Evolutionary conservation across 2,797 vertebrate genomes (phyloP), one percentile per base, ranked within the genome.

Genomic region (Perodicticus potto): DNA sequence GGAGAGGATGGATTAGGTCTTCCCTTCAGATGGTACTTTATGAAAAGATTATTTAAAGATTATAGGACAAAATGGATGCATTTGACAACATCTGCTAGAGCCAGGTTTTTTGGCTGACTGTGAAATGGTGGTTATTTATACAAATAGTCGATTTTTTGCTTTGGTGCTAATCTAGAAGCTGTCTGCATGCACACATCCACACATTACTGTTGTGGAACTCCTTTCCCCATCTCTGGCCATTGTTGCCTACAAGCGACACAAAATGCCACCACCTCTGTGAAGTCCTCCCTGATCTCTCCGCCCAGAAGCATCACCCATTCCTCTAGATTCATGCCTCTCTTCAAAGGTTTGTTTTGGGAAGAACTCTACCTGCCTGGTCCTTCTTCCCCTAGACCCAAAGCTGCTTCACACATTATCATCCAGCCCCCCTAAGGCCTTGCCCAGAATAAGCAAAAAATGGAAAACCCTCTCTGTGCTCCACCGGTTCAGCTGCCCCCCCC

Each of bases 21-120:
- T 97, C 96, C 97, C 80, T 94, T 97, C 25, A 1, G 95, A 97
- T 96, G 93, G n/a, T 69, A 83, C 91, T 88, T 95, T 94, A 93
- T 67, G 94, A 89, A 97, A 97, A 98, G 97, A 96, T 97, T 97
- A 95, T 97, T 97, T 97, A 97, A 97, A 97, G 97, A 96, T 95
- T 97, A 73, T 57, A 87, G 97, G 96, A 94, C 94, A 97, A 96
- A 97, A 93, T 25, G n/a, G 94, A 91, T 1, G 34, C 70, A 81
- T 91, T 34, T 86, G 95, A 93, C 89, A 88, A 85, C 96, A 95
- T 83, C 96, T 78, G 96, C 55, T 72, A 70, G 53, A 80, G 82
- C 80, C 85, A 0, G 77, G 49, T 59, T 84, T 59, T 93, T 88
- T 32, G 91, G 95, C 95, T 91, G 72, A 23, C 73, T 80, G 61